Evolutionary conservation across 2,797 vertebrate genomes (phyloP).

Genomic region (Xiphorhynchus erythropygius): DNA sequence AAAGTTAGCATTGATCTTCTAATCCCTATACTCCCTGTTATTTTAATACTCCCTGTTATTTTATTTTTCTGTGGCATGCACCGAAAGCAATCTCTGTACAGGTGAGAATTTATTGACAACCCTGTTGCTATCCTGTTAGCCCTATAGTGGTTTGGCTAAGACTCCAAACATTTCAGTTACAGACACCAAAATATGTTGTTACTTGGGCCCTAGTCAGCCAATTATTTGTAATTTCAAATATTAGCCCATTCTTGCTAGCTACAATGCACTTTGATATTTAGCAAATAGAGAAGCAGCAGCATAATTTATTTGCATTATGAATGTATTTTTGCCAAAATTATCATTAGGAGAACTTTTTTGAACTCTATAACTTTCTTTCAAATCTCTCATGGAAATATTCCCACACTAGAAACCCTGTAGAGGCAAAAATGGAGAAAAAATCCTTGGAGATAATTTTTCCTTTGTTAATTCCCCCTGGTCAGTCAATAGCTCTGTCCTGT

Average conservation of each 20-base stretch:
- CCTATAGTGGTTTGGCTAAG: neutral
- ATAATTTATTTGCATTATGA: neutral
- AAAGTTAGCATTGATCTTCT: neutral
- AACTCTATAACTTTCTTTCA: neutral
- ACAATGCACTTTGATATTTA: neutral
- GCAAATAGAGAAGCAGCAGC: neutral
- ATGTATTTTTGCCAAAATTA: neutral
- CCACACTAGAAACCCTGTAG: neutral
- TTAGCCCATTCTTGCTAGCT: neutral
- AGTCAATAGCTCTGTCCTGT: neutral
- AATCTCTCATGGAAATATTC: neutral
- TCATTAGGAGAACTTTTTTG: neutral
- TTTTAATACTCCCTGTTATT: neutral
- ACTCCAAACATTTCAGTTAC: neutral
- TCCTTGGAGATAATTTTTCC: neutral
- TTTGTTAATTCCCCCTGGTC: neutral
- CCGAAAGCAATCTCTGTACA: neutral
- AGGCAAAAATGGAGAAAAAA: neutral
- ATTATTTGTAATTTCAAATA: neutral
- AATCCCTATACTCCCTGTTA: neutral
- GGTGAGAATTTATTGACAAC: neutral
- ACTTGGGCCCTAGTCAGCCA: neutral
- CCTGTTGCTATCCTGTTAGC: neutral
- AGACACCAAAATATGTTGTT: neutral
- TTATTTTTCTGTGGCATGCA: neutral